A percentile compares a stretch with the other conserved stretches of the same genome.
Conservation (phyloP, 23 tunicate genomes). For the Corella eumyota region DNA sequence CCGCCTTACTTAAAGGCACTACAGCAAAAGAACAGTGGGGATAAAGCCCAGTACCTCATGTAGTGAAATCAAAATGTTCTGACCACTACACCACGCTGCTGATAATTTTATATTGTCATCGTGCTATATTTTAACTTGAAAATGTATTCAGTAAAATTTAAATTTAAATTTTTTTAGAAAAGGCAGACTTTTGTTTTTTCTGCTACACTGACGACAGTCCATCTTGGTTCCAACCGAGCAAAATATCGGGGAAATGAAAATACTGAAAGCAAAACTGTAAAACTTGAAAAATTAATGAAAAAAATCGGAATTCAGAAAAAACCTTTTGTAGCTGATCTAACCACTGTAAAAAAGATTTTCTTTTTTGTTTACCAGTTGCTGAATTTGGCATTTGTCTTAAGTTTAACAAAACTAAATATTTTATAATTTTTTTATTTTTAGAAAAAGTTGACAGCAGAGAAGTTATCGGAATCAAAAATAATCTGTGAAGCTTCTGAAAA, state of each 20-base stretch:
- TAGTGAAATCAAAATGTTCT: no score
- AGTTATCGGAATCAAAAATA: conserved; percentile 64
- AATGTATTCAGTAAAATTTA: no score
- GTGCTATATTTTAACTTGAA: no score
- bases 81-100: no score
- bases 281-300: conserved; percentile 57
- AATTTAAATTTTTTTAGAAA: no score
- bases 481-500: conserved; percentile 50
- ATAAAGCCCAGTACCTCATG: no score
- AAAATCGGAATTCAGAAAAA: conserved; percentile 52
- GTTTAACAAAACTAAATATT: neutral
- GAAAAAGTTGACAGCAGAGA: conserved; percentile 68
- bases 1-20: no score
- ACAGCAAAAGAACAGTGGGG: no score
- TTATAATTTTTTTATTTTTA: conserved; percentile 4
- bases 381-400: neutral
- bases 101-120: no score
- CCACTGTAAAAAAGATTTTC: conserved; percentile 37
- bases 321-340: conserved; percentile 58
- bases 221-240: conserved; percentile 26
- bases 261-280: conserved; percentile 17
- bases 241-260: neutral
- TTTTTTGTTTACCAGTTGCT: neutral
- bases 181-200: conserved; percentile 90
- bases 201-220: conserved; percentile 83